These are phyloP conservation scores for Tetrax tetrax DNA, from an alignment of 2,113 vertebrate species.

Conservation along the genomic window DNA sequence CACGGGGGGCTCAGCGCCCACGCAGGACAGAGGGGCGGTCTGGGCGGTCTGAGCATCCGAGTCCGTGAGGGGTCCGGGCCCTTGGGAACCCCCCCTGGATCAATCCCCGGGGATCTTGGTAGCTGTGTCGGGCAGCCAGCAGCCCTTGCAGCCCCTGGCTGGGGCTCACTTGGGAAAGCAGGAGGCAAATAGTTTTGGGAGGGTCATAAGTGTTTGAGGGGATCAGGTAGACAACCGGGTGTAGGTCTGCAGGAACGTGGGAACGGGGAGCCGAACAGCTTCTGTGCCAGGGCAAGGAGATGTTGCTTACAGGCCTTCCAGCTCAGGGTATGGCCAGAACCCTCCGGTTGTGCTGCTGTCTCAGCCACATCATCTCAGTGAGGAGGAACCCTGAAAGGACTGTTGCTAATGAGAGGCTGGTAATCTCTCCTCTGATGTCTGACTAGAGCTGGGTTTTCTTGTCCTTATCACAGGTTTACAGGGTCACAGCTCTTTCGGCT, in stretches of 20 bases:
- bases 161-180: not conserved
- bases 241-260: not conserved
- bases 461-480: not conserved
- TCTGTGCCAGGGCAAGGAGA: not conserved
- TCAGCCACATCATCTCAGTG: not conserved
- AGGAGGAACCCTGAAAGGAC: not conserved
- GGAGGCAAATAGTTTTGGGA: not conserved
- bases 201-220: not conserved
- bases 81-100: rapidly evolving
- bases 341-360: not conserved
- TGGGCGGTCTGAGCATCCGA: not conserved
- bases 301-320: not conserved
- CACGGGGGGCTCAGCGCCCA: not conserved
- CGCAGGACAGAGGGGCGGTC: rapidly evolving
- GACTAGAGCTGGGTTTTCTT: not conserved
- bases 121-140: not conserved
- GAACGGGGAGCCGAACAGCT: not conserved
- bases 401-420: not conserved
- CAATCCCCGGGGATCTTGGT: not conserved
- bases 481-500: not conserved
- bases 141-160: not conserved
- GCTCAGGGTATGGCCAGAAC: not conserved
- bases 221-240: not conserved
- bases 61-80: not conserved
- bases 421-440: not conserved